Evolutionary conservation across 2,113 vertebrate species (phyloP).

Genomic region (Nycticryphes semicollaris): DNA sequence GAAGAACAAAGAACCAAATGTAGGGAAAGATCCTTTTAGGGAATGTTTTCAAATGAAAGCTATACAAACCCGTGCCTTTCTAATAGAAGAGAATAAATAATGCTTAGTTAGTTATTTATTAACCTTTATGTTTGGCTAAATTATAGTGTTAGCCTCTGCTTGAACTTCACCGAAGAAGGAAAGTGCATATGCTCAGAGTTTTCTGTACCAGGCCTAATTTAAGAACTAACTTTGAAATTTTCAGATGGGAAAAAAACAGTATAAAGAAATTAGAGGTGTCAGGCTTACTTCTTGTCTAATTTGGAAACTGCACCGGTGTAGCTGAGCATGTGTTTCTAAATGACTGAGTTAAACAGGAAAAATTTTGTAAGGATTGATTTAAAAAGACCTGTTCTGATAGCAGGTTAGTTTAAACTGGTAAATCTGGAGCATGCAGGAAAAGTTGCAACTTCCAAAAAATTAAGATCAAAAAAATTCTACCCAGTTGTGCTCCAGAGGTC

Average conservation of each 20-base stretch:
- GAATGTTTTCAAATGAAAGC: neutral
- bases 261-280: neutral
- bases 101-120: conserved; percentile 2
- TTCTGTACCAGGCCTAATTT: neutral
- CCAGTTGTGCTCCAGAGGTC: neutral
- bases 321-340: neutral
- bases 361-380: neutral
- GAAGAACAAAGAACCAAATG: conserved; percentile 12
- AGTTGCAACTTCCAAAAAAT: neutral
- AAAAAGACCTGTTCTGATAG: neutral
- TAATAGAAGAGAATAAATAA: neutral
- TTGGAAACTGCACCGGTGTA: neutral
- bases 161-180: conserved; percentile 8
- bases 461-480: neutral
- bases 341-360: neutral
- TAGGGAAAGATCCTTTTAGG: neutral
- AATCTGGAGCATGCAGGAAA: neutral
- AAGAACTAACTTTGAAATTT: neutral
- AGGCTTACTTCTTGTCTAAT: neutral
- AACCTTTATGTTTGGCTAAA: conserved; percentile 3
- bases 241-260: neutral
- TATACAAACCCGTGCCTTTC: neutral
- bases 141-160: neutral
- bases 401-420: neutral
- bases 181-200: neutral